Evolutionary conservation across 2,888 invertebrate genomes (phyloP), one percentile per base, ranked within the genome.

Genomic region (Oscheius sp.): DNA sequence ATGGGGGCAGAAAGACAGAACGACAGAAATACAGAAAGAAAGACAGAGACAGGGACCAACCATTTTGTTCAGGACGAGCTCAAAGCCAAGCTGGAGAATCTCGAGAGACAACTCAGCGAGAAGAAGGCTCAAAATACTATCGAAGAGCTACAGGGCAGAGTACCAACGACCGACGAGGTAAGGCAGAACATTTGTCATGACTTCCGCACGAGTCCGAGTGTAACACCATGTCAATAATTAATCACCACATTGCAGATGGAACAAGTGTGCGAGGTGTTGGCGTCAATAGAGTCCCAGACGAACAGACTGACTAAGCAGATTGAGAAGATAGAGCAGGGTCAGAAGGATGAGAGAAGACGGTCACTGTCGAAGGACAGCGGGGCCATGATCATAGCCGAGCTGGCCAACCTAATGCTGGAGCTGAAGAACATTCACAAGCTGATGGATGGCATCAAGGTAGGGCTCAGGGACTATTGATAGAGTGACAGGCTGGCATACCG

Each of bases 351-450:
- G 71, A 73, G 86, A 42, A 80, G 88, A 55, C 82, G 88, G 11
- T 87, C 87, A 10, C 76, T 86, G n/a, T 83, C 86, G 9, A 86
- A 86, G 71, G 88, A 88, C 70, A 80, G 76, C 65, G 80, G 81
- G 13, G 86, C 88, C 0, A 78, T 81, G 2, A 86, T 88, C 57
- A 83, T 86, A 32, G 86, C 81, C 1, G 88, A 88, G 66, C 63
- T 88, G 63, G 86, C 85, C 3, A 85, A 84, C 65, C 81, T 88
- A 47, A 85, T 88, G 85, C 75, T 81, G n/a, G 88, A 88, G 63
- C 75, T 89, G 76, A 85, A 85, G 59, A 82, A 79, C 47, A 83
- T 88, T 13, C 83, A 85, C 53, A 77, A 79, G 51, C 76, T 83
- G n/a, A 75, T 88, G 35, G 85, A 87, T 57, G 73, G 77, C 21